Evolutionary conservation across 2,797 vertebrate genomes (phyloP).

Genomic region (Danio jaintianensis): DNA sequence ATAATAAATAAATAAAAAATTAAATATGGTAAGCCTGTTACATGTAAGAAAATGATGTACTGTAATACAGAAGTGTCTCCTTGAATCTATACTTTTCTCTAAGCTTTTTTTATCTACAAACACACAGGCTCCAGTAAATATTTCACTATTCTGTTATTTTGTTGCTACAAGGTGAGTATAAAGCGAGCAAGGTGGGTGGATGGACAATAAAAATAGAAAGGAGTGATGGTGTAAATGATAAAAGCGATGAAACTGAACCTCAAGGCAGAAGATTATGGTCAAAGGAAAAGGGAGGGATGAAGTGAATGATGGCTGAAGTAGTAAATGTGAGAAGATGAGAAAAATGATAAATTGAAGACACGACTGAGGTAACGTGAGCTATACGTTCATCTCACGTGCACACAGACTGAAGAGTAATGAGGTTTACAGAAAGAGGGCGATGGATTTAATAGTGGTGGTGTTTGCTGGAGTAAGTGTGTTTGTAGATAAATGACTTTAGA

Average conservation of each 20-base stretch:
- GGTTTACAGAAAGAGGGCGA: neutral
- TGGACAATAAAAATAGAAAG: slow-evolving; percentile 38
- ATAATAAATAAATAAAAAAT: too few relatives aligned
- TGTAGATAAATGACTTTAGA: slow-evolving; percentile 22
- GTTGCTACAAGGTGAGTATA: neutral
- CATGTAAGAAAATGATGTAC: neutral
- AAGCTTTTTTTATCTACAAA: too few relatives aligned
- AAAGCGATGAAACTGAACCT: slow-evolving; percentile 28
- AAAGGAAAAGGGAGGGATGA: neutral
- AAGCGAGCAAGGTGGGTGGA: slow-evolving; percentile 23
- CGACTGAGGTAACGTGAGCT: neutral
- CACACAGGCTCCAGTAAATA: too few relatives aligned
- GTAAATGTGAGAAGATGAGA: slow-evolving; percentile 24
- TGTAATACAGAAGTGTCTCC: neutral
- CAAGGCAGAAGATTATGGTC: slow-evolving; percentile 19
- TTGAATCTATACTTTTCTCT: neutral
- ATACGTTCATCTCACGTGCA: slow-evolving; percentile 5
- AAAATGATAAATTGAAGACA: slow-evolving; percentile 39
- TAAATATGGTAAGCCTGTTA: neutral
- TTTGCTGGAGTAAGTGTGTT: slow-evolving; percentile 6
- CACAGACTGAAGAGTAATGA: slow-evolving; percentile 20
- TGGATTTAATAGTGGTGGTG: neutral
- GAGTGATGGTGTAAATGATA: slow-evolving; percentile 25
- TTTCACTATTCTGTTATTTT: neutral
- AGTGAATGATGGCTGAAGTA: slow-evolving; percentile 5